Conservation (phyloP, 2,888 invertebrate genomes). For the Arctia plantaginis region DNA sequence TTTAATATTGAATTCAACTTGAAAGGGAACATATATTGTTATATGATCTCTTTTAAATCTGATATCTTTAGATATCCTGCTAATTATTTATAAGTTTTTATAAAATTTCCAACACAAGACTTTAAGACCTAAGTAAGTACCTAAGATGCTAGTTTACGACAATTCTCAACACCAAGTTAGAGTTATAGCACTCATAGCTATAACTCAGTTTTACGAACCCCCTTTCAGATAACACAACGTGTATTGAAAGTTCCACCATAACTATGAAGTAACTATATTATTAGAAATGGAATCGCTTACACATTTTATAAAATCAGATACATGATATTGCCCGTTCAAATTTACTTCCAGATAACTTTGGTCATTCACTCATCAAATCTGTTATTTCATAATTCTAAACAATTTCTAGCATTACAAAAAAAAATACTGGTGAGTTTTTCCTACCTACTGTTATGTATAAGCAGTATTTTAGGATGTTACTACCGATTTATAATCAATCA, state of each 20-base stretch:
- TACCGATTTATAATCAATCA: background rate
- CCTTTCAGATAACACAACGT: conserved; percentile 83
- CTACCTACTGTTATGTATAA: background rate
- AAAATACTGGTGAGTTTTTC: background rate
- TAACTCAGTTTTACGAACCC: conserved; percentile 86
- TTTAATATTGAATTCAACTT: background rate
- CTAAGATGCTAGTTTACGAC: conserved; percentile 83
- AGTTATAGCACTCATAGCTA: conserved; percentile 71
- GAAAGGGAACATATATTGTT: background rate
- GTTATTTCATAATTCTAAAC: background rate
- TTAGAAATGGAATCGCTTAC: conserved; percentile 32
- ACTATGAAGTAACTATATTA: conserved; percentile 60
- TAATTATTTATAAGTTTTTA: conserved; percentile 82
- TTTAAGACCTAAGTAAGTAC: conserved; percentile 77
- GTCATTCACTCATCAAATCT: background rate
- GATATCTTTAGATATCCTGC: conserved; percentile 60
- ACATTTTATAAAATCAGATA: background rate
- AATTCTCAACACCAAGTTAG: conserved; percentile 80
- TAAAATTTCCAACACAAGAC: conserved; percentile 82
- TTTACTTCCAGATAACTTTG: background rate
- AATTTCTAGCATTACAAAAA: background rate
- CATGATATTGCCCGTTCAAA: background rate
- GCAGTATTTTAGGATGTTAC: background rate
- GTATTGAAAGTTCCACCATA: conserved; percentile 77
- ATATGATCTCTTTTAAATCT: conserved; percentile 38